Evolutionary conservation across 2,888 invertebrate genomes (phyloP).

Genomic region (Drosophila flavopinicola): DNA sequence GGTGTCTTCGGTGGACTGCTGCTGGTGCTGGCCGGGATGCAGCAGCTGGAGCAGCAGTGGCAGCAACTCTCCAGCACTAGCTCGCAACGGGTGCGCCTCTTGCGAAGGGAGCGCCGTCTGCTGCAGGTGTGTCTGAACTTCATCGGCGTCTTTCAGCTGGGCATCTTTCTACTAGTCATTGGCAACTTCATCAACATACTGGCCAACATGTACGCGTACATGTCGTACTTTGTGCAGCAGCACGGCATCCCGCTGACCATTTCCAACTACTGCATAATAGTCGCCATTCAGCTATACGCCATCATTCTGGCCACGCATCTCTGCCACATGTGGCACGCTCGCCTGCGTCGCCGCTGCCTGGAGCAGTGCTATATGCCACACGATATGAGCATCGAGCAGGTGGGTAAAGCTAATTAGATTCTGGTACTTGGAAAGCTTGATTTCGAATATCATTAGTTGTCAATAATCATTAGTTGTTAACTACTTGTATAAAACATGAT

Average conservation of each 20-base stretch:
- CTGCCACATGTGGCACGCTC: constrained; percentile 60
- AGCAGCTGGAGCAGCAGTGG: constrained; percentile 59
- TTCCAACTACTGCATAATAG: constrained; percentile 65
- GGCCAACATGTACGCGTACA: constrained; percentile 79
- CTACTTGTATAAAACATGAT: no score
- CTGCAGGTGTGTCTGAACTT: constrained; percentile 44
- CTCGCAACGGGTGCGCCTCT: constrained; percentile 15
- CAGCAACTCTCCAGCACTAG: background rate
- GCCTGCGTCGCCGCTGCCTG: constrained; percentile 55
- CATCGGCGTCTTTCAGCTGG: constrained; percentile 60
- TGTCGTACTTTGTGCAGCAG: constrained; percentile 73
- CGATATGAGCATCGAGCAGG: constrained; percentile 44
- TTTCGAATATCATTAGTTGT: no score
- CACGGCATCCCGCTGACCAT: constrained; percentile 72
- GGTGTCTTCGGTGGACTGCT: constrained; percentile 66
- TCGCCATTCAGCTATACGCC: constrained; percentile 66
- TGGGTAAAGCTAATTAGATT: constrained; percentile 3
- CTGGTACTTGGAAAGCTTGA: no score
- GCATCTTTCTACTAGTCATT: constrained; percentile 72
- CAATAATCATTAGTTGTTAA: no score
- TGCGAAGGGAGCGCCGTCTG: constrained; percentile 53
- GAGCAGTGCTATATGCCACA: constrained; percentile 48
- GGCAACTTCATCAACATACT: constrained; percentile 76
- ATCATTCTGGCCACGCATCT: constrained; percentile 60
- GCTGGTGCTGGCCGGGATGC: constrained; percentile 63